Conservation (phyloP, 2,113 vertebrate species). For the Burhinus bistriatus region DNA sequence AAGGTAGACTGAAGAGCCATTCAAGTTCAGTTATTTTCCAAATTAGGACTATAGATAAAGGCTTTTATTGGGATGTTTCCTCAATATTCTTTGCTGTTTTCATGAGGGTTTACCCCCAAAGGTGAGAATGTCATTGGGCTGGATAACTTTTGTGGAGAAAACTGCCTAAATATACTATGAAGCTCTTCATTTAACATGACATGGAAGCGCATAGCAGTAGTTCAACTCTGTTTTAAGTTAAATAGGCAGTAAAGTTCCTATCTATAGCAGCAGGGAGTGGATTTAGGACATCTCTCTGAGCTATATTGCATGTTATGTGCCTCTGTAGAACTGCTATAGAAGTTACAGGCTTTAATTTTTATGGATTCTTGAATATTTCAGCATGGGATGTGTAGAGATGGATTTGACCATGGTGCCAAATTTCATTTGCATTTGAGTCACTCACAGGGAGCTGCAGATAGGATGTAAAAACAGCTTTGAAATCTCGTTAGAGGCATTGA, state of each 20-base stretch:
- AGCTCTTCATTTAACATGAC: background rate
- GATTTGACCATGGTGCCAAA: background rate
- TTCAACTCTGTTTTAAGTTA: background rate
- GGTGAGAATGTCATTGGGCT: background rate
- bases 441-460: background rate
- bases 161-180: background rate
- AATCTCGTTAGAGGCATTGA: background rate
- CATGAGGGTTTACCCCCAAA: background rate
- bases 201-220: background rate
- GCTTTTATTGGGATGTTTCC: background rate
- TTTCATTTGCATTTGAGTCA: background rate
- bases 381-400: background rate
- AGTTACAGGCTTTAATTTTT: background rate
- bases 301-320: fast-evolving
- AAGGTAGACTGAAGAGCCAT: background rate
- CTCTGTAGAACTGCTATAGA: background rate
- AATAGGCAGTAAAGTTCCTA: background rate
- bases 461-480: background rate
- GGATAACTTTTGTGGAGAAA: background rate
- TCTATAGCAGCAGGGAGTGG: background rate
- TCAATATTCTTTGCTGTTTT: background rate
- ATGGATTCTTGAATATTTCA: background rate
- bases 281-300: background rate
- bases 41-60: background rate
- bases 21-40: background rate